Conservation (phyloP, 2,888 invertebrate species). For the Dicranocentrus wangi region DNA sequence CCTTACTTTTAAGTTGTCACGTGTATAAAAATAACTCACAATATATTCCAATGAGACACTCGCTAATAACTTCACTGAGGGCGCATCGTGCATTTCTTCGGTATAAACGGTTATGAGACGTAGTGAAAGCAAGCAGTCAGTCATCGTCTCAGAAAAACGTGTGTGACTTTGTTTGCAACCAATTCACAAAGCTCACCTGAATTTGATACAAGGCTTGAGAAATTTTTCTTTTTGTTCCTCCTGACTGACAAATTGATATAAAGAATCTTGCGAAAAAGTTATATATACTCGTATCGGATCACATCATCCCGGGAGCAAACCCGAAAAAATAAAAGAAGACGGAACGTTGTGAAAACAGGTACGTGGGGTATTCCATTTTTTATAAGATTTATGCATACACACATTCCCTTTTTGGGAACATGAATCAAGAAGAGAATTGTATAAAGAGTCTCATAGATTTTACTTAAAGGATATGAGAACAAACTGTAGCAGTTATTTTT, state of each 20-base stretch:
- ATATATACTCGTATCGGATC: not conserved
- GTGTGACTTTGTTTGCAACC: not conserved
- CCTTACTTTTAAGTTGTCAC: too few relatives aligned
- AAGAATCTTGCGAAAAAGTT: not conserved
- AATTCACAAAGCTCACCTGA: not conserved
- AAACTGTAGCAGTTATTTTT: not conserved
- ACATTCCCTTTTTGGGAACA: not conserved
- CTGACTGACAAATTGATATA: not conserved
- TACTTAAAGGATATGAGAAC: conserved; percentile 8
- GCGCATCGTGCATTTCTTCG: too few relatives aligned
- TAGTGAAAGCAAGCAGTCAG: too few relatives aligned
- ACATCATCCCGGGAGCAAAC: not conserved
- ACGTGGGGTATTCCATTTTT: conserved; percentile 30
- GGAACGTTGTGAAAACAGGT: not conserved
- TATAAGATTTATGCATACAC: conserved; percentile 30
- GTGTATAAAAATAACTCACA: too few relatives aligned
- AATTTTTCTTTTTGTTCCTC: not conserved
- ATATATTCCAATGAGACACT: too few relatives aligned
- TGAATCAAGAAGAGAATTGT: not conserved
- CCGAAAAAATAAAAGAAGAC: not conserved
- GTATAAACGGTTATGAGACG: too few relatives aligned
- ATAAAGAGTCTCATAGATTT: not conserved
- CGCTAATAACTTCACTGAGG: too few relatives aligned
- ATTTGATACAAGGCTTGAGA: conserved; percentile 13
- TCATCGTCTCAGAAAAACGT: not conserved